Conservation (phyloP, 2,797 vertebrate genomes). For the Platyrinchus mystaceus region DNA sequence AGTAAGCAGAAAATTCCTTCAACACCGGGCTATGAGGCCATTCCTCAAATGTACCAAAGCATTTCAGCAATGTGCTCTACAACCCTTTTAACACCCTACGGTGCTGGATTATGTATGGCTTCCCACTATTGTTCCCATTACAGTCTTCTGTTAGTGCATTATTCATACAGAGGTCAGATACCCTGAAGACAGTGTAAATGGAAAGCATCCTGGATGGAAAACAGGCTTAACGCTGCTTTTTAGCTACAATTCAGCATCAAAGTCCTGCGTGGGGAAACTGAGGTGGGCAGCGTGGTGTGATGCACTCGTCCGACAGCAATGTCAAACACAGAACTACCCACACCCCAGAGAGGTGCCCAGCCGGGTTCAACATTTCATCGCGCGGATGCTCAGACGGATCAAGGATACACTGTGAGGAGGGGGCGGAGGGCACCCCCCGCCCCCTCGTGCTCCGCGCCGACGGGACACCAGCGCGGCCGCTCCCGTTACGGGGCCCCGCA, state of each 20-base stretch:
- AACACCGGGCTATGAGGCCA: background rate
- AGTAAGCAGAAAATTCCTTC: background rate
- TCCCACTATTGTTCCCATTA: background rate
- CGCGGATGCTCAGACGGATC: background rate
- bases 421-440: background rate
- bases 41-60: background rate
- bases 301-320: background rate
- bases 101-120: accelerated
- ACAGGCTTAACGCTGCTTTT: background rate
- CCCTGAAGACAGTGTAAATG: background rate
- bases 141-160: background rate
- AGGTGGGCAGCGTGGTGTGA: accelerated
- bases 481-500: background rate
- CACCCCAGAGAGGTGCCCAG: accelerated
- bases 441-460: background rate
- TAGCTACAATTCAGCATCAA: background rate
- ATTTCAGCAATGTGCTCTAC: background rate
- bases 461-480: background rate
- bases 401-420: accelerated
- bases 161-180: background rate
- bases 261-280: background rate
- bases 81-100: accelerated
- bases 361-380: accelerated
- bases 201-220: background rate
- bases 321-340: accelerated